phyloP scores from a whole-genome alignment of 2,888 invertebrate genomes.

The Tenthredo livida region DNA sequence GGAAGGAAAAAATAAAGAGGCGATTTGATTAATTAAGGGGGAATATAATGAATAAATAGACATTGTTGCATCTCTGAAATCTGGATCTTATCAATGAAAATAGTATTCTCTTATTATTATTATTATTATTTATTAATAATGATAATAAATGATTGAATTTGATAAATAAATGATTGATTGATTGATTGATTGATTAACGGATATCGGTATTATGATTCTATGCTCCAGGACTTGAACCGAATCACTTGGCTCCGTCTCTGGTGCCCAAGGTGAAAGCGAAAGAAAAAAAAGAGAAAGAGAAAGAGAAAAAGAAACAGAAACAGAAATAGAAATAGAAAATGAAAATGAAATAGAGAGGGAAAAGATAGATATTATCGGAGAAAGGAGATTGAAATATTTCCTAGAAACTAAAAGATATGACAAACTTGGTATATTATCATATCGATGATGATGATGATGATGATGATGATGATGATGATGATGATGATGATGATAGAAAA shows the following conservation, averaged over 20 bases:
- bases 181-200: conserved; percentile 57
- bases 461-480: too few species aligned
- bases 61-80: conserved; percentile 75
- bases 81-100: background rate
- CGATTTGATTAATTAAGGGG: too few species aligned
- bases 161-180: conserved; percentile 54
- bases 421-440: background rate
- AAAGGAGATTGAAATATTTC: background rate
- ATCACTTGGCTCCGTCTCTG: conserved; percentile 75
- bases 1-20: too few species aligned
- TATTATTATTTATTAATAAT: background rate
- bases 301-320: background rate
- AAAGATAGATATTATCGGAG: background rate
- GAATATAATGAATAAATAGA: too few species aligned
- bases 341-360: background rate
- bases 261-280: conserved; percentile 71
- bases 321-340: background rate
- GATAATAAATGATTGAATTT: conserved; percentile 58
- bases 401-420: background rate
- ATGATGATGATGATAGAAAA: too few species aligned
- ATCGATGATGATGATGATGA: background rate
- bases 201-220: conserved; percentile 72
- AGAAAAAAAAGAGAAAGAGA: conserved; percentile 59
- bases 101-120: background rate
- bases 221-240: conserved; percentile 78